Evolutionary conservation across 2,113 vertebrate species (phyloP).

Genomic region (Illadopsis cleaveri): DNA sequence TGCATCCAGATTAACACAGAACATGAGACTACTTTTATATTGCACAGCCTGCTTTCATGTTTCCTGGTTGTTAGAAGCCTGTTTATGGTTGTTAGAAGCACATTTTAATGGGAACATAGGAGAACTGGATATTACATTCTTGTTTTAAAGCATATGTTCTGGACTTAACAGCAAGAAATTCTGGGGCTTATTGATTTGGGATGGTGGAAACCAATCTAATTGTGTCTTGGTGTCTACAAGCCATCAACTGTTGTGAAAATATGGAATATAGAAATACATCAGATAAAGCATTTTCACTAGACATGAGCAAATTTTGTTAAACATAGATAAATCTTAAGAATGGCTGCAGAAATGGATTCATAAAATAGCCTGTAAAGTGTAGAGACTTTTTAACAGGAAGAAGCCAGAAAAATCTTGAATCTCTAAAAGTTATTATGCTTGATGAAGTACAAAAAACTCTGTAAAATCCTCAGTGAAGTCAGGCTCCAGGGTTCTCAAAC

Average conservation of each 20-base stretch:
- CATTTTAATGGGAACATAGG: not conserved
- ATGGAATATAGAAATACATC: not conserved
- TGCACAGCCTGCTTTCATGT: not conserved
- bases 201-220: not conserved
- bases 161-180: not conserved
- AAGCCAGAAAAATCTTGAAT: not conserved
- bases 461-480: slow-evolving; percentile 38
- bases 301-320: not conserved
- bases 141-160: not conserved
- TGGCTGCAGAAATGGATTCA: not conserved
- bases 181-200: not conserved
- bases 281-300: not conserved
- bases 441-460: not conserved
- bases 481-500: not conserved
- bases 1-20: not conserved
- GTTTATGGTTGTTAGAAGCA: not conserved
- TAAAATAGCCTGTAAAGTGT: not conserved
- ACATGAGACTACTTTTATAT: not conserved
- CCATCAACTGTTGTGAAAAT: not conserved
- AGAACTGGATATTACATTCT: not conserved
- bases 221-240: not conserved
- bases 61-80: not conserved
- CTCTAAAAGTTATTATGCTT: not conserved
- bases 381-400: not conserved
- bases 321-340: not conserved